Conservation (phyloP, 37 sponge, comb jelly and placozoan genomes). For the Eunapius fragilis region DNA sequence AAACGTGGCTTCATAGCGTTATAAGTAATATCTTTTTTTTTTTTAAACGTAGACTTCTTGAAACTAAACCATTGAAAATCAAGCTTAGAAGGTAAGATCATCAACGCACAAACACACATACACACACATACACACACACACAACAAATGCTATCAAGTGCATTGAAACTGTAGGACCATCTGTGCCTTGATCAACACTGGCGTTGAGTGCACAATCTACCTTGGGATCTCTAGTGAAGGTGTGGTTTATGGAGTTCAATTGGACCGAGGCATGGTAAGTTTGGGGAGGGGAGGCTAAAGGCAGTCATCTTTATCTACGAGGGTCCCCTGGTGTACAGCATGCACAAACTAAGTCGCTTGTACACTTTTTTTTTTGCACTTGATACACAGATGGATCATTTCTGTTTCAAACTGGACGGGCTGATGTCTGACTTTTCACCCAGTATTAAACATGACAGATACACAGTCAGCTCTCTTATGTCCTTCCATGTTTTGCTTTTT, state of each 20-base stretch:
- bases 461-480: not conserved
- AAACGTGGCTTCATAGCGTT: too few relatives aligned
- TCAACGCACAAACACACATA: constrained; percentile 13
- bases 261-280: not conserved
- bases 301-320: too few relatives aligned
- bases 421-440: not conserved
- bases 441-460: not conserved
- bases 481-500: not conserved
- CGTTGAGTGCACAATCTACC: not conserved
- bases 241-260: not conserved
- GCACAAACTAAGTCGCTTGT: too few relatives aligned
- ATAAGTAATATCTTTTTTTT: too few relatives aligned
- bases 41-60: not conserved
- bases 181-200: not conserved
- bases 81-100: not conserved
- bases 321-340: too few relatives aligned
- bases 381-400: not conserved
- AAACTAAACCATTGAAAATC: not conserved
- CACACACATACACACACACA: constrained; percentile 43
- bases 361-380: too few relatives aligned
- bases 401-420: not conserved
- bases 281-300: too few relatives aligned
- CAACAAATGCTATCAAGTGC: constrained; percentile 33
- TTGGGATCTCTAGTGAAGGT: not conserved
- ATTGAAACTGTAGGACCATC: not conserved